Percentiles rank a stretch among this genome's conserved stretches.
Conservation (phyloP, 2,113 vertebrate genomes). For the Gulo gulo region DNA sequence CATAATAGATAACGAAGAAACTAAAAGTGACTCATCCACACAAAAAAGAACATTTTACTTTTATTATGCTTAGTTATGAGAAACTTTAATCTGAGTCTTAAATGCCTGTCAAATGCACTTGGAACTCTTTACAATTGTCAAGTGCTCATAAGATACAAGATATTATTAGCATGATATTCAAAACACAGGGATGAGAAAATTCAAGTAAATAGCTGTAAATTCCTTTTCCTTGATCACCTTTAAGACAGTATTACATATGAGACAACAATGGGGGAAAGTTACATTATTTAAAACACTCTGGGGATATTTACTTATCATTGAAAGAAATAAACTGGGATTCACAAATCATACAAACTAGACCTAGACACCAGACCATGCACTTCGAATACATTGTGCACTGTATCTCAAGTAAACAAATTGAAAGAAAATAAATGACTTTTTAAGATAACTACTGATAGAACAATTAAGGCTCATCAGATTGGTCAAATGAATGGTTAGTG, state of each 20-base stretch:
- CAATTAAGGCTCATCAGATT: background rate
- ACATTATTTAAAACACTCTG: background rate
- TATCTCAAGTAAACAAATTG: background rate
- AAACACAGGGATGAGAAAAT: background rate
- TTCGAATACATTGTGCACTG: background rate
- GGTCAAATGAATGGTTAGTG: background rate
- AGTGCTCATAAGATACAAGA: background rate
- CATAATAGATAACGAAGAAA: constrained; percentile 42
- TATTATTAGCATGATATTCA: constrained; percentile 13
- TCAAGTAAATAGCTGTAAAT: background rate
- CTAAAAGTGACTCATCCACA: background rate
- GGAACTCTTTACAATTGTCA: background rate
- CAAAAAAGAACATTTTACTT: background rate
- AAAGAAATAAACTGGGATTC: background rate
- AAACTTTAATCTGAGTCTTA: constrained; percentile 5
- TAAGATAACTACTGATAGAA: background rate
- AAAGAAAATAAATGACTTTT: background rate
- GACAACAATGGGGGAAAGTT: background rate
- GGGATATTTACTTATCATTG: background rate
- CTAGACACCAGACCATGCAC: background rate
- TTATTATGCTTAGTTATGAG: background rate
- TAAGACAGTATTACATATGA: background rate
- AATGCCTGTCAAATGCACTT: background rate
- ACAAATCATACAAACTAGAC: background rate
- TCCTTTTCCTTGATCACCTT: background rate